These are phyloP conservation scores for Miopithecus talapoin DNA, from an alignment of 2,797 vertebrate genomes.

Conservation along the genomic window DNA sequence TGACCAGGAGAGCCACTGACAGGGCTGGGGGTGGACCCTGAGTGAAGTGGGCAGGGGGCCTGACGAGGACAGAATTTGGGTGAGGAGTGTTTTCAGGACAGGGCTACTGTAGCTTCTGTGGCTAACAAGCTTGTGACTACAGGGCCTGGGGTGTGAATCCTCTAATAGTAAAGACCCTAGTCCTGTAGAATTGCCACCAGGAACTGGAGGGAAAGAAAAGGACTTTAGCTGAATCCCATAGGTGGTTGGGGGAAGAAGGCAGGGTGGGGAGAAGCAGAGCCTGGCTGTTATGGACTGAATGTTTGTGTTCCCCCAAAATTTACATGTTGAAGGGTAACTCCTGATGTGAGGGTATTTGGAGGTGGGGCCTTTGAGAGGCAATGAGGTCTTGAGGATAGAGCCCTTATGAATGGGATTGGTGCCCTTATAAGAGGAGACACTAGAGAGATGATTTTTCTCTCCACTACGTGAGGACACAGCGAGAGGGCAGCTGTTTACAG, in stretches of 20 bases:
- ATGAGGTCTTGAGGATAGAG: background rate
- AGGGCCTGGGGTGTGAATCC: background rate
- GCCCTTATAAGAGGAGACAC: background rate
- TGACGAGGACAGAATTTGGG: background rate
- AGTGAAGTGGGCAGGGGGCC: background rate
- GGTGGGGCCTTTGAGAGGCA: background rate
- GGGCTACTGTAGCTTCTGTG: background rate
- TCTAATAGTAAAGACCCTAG: background rate
- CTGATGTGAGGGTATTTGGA: background rate
- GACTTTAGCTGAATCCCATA: background rate
- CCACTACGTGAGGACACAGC: background rate
- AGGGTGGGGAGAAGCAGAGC: background rate
- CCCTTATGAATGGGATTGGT: background rate
- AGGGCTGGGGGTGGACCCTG: background rate
- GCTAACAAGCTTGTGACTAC: background rate
- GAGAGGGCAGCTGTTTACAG: background rate
- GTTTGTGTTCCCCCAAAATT: background rate
- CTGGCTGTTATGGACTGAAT: background rate
- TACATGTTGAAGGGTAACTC: background rate
- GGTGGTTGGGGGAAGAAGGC: background rate
- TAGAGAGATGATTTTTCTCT: background rate
- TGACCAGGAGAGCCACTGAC: background rate
- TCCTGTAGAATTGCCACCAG: background rate
- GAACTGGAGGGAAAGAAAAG: background rate
- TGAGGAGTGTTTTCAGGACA: background rate